Evolutionary conservation across 2,888 invertebrate species (phyloP), one percentile per base, ranked within the genome.

Genomic region (Spilarctia lutea): DNA sequence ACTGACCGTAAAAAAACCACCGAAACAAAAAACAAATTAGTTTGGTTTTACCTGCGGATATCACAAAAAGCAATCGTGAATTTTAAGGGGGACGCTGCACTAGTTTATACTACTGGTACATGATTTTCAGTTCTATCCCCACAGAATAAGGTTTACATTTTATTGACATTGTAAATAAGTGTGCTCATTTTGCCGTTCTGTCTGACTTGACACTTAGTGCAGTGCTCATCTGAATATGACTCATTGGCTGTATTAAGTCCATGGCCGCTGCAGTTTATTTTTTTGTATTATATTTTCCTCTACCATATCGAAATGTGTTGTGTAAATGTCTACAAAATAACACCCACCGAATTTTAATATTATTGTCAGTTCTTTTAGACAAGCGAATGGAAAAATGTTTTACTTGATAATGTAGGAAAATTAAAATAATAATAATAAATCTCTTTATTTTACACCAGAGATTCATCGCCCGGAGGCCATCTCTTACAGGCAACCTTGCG

Each of bases 171-270:
- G 52, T 52, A 24, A 52, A 24, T 52, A 52, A 2, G 52, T 52
- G 52, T 24, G 52, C 3, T 8, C 24, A 52, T 52, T 52, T 52
- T 52, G 52, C 52, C 52, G 52, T 52, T 52, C 52, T 52, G 24
- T 52, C 52, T 24, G 24, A 52, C 24, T 52, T 52, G 52, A 52
- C 24, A 24, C 52, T 13, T 56, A n/a, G 52, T 33, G 69, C 35
- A 69, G 33, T 24, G 35, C 69, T n/a, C 24, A n/a, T 52, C n/a
- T 52, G 30, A n/a, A 35, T 48, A 56, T 69, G 69, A 69, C 69
- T 69, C 69, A 69, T 33, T 7, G 13, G 16, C 52, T 10, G 33
- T 52, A 35, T 48, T 68, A 68, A 52, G 52, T 69, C 52, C 69
- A 69, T 30, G 69, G 69, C 35, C 69, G 13, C 35, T 69, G 35